A percentile compares a stretch with the other conserved stretches of the same genome.
Evolutionary conservation across 2,797 vertebrate genomes (phyloP).

Genomic region (Brotogeris chrysoptera): DNA sequence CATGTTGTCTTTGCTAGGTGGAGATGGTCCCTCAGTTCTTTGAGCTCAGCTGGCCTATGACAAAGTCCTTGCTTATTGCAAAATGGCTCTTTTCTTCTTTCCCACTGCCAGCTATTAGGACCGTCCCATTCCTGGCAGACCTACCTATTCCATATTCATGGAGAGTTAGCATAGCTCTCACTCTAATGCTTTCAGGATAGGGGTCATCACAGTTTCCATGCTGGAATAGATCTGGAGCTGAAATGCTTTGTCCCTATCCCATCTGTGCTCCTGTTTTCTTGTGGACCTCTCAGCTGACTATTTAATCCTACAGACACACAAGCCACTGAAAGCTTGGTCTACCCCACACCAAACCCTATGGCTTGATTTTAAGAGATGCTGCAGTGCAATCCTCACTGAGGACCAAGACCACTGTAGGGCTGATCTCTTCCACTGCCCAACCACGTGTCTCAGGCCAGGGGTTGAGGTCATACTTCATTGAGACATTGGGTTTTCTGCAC

Average conservation of each 20-base stretch:
- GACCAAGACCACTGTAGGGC: background rate
- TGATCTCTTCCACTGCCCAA: background rate
- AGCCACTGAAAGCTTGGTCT: background rate
- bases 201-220: background rate
- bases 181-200: background rate
- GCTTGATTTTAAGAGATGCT: background rate
- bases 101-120: background rate
- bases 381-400: too few relatives aligned
- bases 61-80: background rate
- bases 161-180: background rate
- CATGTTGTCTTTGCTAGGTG: background rate
- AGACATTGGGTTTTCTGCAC: background rate
- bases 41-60: background rate
- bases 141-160: background rate
- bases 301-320: background rate
- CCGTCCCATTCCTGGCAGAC: background rate
- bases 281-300: background rate
- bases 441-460: background rate
- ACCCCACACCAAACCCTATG: rapidly evolving
- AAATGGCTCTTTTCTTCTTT: background rate
- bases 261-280: background rate
- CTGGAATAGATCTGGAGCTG: background rate
- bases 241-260: background rate
- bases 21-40: background rate
- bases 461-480: background rate